Evolutionary conservation across 2,113 vertebrate species (phyloP).

Genomic region (Athene cunicularia): DNA sequence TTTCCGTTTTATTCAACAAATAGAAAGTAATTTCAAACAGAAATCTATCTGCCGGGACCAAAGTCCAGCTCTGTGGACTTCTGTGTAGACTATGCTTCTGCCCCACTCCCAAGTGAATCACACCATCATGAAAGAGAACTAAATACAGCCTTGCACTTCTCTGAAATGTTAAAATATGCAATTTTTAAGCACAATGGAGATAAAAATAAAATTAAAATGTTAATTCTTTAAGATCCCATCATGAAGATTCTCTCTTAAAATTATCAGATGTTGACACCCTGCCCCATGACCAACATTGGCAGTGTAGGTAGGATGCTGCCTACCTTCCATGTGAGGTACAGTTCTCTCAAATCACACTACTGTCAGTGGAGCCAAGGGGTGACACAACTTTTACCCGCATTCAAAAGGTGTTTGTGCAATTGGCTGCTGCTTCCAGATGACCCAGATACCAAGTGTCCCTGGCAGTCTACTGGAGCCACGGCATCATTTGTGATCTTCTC

Average conservation of each 20-base stretch:
- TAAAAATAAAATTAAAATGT: not conserved
- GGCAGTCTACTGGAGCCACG: not conserved
- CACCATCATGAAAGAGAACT: not conserved
- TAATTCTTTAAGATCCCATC: not conserved
- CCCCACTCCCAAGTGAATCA: not conserved
- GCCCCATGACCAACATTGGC: accelerated
- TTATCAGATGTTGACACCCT: not conserved
- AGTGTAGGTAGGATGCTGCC: not conserved
- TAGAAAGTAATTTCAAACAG: not conserved
- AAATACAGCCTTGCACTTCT: not conserved
- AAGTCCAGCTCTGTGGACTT: not conserved
- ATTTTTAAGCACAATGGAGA: not conserved
- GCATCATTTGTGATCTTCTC: not conserved
- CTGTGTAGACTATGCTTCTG: not conserved
- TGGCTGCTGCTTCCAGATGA: not conserved
- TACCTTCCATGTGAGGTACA: not conserved
- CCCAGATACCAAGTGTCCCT: not conserved
- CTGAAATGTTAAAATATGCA: not conserved
- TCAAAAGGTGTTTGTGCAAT: not conserved
- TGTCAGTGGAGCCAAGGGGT: accelerated
- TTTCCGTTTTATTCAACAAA: not conserved
- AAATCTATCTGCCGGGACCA: not conserved
- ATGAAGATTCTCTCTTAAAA: not conserved
- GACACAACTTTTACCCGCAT: accelerated
- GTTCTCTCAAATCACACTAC: not conserved